Conservation (phyloP, 2,888 invertebrate species). For the Caenorhabditis panamensis region DNA sequence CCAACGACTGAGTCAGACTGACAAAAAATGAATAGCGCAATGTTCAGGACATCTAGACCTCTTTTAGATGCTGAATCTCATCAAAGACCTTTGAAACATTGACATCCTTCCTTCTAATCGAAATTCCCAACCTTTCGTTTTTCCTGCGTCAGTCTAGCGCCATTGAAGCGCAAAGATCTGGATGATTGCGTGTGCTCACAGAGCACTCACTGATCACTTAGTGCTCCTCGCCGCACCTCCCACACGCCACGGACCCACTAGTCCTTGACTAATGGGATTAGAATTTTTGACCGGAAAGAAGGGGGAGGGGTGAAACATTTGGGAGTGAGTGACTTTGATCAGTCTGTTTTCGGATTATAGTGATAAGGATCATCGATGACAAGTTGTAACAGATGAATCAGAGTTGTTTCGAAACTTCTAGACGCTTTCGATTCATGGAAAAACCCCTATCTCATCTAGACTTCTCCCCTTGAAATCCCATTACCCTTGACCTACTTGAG, state of each 20-base stretch:
- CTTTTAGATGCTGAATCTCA: too few relatives aligned
- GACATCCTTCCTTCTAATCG: neutral
- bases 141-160: constrained; percentile 11
- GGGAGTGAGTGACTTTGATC: too few relatives aligned
- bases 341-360: neutral
- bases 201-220: constrained; percentile 50
- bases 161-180: constrained; percentile 53
- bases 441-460: neutral
- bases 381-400: too few relatives aligned
- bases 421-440: too few relatives aligned
- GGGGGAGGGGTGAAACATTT: constrained; percentile 6
- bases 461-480: constrained; percentile 6
- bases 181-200: constrained; percentile 40
- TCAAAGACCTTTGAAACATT: neutral
- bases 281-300: constrained; percentile 53
- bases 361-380: too few relatives aligned
- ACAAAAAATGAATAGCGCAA: too few relatives aligned
- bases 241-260: constrained; percentile 26
- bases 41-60: too few relatives aligned
- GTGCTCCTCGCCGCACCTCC: constrained; percentile 13
- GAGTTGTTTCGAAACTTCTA: too few relatives aligned
- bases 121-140: neutral
- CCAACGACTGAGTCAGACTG: too few relatives aligned
- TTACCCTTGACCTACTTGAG: constrained; percentile 36
- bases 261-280: constrained; percentile 52